Evolutionary conservation across 2,888 invertebrate genomes (phyloP).

Genomic region (Tipula unca): DNA sequence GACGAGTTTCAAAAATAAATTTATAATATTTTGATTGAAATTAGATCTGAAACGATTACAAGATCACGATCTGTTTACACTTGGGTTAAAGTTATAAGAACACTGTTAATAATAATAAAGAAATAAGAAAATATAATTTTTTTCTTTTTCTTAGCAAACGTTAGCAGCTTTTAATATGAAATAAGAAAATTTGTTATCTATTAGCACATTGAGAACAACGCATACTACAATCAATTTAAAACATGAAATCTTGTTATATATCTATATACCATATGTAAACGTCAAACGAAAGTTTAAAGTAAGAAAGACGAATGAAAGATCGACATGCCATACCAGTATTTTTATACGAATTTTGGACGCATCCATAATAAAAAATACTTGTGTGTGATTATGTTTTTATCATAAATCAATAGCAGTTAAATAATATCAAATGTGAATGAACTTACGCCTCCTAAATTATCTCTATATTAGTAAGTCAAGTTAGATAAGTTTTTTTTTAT

Average conservation of each 20-base stretch:
- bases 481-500: not conserved
- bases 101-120: too few relatives aligned
- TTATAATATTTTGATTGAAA: not conserved
- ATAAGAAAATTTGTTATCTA: not conserved
- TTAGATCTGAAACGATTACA: not conserved
- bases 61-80: not conserved
- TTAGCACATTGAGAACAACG: not conserved
- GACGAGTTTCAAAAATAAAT: not conserved
- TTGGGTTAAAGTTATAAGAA: not conserved
- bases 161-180: not conserved
- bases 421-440: not conserved
- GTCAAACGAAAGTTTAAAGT: not conserved
- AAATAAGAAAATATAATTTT: too few relatives aligned
- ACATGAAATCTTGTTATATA: too few relatives aligned
- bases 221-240: not conserved
- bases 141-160: not conserved
- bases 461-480: not conserved
- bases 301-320: not conserved
- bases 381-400: not conserved
- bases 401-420: not conserved
- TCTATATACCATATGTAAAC: too few relatives aligned
- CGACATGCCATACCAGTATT: not conserved
- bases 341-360: not conserved
- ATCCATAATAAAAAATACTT: not conserved
- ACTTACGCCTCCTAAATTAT: conserved; percentile 8